phyloP scores from a whole-genome alignment of 2,113 vertebrate genomes.

The Sinocyclocheilus rhinocerous region DNA sequence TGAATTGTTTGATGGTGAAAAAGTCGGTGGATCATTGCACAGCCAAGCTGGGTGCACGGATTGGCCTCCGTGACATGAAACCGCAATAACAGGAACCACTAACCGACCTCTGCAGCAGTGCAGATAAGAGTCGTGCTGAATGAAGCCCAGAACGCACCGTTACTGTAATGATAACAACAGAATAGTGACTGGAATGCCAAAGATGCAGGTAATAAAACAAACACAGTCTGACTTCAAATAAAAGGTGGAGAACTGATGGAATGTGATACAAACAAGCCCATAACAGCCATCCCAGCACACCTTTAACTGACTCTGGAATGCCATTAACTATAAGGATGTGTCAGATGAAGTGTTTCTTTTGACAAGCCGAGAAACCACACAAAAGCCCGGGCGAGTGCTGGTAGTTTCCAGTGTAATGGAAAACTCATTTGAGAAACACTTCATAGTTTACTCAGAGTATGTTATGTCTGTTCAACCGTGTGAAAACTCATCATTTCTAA shows the following conservation, averaged over 20 bases:
- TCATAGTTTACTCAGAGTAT: not conserved
- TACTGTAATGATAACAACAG: constrained; percentile 43
- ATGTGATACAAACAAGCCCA: constrained; percentile 7
- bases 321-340: constrained; percentile 18
- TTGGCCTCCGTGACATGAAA: constrained; percentile 56
- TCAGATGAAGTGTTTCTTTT: constrained; percentile 9
- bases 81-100: constrained; percentile 79
- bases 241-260: constrained; percentile 1
- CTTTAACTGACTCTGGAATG: constrained; percentile 30
- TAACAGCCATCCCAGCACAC: constrained; percentile 13
- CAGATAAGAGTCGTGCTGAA: constrained; percentile 72
- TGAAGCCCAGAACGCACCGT: constrained; percentile 50
- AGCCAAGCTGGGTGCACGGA: constrained; percentile 55
- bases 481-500: not conserved
- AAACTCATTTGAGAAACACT: constrained; percentile 36
- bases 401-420: not conserved
- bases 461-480: constrained; percentile 25
- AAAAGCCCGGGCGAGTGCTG: constrained; percentile 12
- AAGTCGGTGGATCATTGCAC: constrained; percentile 24
- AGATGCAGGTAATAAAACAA: constrained; percentile 46
- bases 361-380: not conserved
- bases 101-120: constrained; percentile 66
- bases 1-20: constrained; percentile 55
- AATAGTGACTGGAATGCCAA: constrained; percentile 44
- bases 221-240: constrained; percentile 26